Base-by-base conservation (phyloP, 2,797 vertebrate species). In the Sandelia bainsii region DNA sequence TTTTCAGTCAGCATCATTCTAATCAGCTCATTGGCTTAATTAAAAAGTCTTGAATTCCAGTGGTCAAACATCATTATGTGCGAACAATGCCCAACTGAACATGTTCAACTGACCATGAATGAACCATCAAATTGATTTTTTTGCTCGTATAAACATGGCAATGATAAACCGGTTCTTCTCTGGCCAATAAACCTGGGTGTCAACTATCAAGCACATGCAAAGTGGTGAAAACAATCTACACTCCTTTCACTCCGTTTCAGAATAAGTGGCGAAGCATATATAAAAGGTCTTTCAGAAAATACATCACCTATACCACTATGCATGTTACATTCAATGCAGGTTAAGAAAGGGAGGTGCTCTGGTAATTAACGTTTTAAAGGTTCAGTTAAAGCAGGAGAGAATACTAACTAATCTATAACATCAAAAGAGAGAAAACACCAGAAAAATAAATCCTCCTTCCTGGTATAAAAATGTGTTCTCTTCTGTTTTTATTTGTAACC, bases 1-100 rank as follows among this genome's bases (percentile, higher is more conserved):
- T 79, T 76, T 69, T 78, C 81, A 87, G 80, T 84, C 82, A 77
- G 69, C 50, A 70, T 83, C 89, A 53, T 86, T 86, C 69, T 87
- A 84, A 70, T 70, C 89, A 87, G 86, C 79, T 89, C 89, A 90
- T 83, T 85, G 80, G 85, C 79, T 91, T 69, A 75, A 79, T 88
- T 77, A 75, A 71, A 76, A 79, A 77, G 39, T 69, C 71, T 54
- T 49, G 56, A 78, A 78, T 79, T 81, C 77, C 77, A 62, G 44
- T 42, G 80, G 80, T 87, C 81, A 87, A 81, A 90, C 81, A 79
- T 60, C 63, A 81, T 85, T 69, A 87, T 81, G 64, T 25, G 69
- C 69, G 75, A 88, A 79, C 76, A 65, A 67, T 53, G 5, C 42
- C 66, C 32, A 53, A 68, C 80, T 71, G 61, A 81, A 70, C 72